These are phyloP conservation scores for Anneissia japonica DNA, from an alignment of 35 echinoderm and acorn worm genomes.

Conservation along the genomic window DNA sequence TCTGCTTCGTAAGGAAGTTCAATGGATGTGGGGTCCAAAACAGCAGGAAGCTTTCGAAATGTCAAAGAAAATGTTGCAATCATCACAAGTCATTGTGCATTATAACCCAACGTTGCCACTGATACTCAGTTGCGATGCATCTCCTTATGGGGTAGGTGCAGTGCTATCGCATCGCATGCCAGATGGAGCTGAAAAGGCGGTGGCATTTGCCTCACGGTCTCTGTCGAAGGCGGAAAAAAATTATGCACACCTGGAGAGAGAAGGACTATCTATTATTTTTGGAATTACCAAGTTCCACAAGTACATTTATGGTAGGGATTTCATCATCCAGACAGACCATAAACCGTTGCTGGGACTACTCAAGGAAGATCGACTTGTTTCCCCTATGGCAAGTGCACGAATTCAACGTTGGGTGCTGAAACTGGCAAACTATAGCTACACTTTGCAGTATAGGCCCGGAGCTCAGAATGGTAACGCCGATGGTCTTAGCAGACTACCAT, in stretches of 20 bases:
- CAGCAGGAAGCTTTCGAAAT: slow-evolving; percentile 23
- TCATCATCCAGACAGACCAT: slow-evolving; percentile 43
- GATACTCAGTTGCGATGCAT: slow-evolving; percentile 40
- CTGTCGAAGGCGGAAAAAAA: slow-evolving; percentile 17
- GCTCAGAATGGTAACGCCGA: slow-evolving; percentile 38
- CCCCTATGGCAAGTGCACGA: slow-evolving; percentile 7
- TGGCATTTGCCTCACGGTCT: slow-evolving; percentile 39
- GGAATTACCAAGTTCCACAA: slow-evolving; percentile 45
- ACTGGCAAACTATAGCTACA: slow-evolving; percentile 46
- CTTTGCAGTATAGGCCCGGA: slow-evolving; percentile 17
- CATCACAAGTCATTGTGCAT: slow-evolving; percentile 33
- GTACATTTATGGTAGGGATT: slow-evolving; percentile 43
- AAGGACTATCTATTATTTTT: slow-evolving; percentile 46
- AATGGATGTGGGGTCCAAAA: slow-evolving; percentile 38
- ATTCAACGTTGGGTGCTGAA: too few species aligned
- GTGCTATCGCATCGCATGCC: slow-evolving; percentile 5
- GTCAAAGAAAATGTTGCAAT: slow-evolving; percentile 34
- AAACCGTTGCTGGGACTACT: slow-evolving; percentile 44
- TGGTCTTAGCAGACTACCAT: slow-evolving; percentile 40
- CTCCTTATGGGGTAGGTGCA: slow-evolving; percentile 52
- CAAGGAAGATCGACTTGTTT: slow-evolving; percentile 4
- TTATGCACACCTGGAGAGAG: slow-evolving; percentile 59
- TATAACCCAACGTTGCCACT: slow-evolving; percentile 32
- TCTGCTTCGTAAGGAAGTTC: slow-evolving; percentile 24
- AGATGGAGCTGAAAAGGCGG: slow-evolving; percentile 19